phyloP scores from a whole-genome alignment of 2,888 invertebrate genomes.

The Graphium colonna region DNA sequence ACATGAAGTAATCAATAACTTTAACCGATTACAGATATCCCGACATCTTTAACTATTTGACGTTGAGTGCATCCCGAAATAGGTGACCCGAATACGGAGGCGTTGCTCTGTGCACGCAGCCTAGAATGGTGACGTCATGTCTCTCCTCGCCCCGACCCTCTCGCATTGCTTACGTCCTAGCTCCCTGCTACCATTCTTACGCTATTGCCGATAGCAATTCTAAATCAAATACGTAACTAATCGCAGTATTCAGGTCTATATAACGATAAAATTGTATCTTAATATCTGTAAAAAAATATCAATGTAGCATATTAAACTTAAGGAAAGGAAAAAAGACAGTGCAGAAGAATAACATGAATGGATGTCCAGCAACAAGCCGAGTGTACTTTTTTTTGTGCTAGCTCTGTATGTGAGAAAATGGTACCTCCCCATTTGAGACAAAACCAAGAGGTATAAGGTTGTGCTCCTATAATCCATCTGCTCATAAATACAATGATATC shows the following conservation, averaged over 20 bases:
- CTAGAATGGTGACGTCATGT: slow-evolving; percentile 58
- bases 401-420: no score
- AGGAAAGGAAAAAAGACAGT: no score
- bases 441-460: no score
- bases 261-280: no score
- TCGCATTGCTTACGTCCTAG: background rate
- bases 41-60: slow-evolving; percentile 27
- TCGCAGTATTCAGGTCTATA: background rate
- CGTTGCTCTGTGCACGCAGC: slow-evolving; percentile 50
- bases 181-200: slow-evolving; percentile 8
- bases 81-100: slow-evolving; percentile 59
- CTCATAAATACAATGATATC: no score
- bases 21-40: background rate
- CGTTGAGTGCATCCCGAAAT: slow-evolving; percentile 57
- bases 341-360: no score
- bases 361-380: no score
- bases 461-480: no score
- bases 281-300: no score
- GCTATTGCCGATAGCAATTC: background rate
- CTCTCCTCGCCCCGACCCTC: slow-evolving; percentile 23
- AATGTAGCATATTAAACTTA: no score
- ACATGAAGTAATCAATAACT: background rate
- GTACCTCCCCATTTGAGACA: no score
- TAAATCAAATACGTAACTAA: slow-evolving; percentile 5
- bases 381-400: no score